Evolutionary conservation across 2,113 vertebrate species (phyloP), one percentile per base, ranked within the genome.

Genomic region (Saguinus imperator): DNA sequence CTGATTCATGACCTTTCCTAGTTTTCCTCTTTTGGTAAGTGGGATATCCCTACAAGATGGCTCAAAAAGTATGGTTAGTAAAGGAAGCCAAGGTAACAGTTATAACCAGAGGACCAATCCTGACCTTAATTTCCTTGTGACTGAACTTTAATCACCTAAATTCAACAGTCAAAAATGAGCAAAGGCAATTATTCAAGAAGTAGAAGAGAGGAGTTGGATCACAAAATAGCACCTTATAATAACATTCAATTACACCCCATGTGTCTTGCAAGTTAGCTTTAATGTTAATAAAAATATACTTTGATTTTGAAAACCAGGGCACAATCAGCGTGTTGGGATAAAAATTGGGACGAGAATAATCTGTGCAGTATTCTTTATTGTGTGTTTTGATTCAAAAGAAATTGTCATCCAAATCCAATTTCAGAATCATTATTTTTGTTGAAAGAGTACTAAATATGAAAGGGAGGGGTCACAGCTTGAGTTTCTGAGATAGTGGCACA

Each of bases 341-440:
- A 96, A 98, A 98, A 98, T 70, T 95, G 89, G 97, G 93, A 18
- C 93, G 82, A 66, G 72, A 96, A 87, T 92, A 94, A 94, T 64
- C 43, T 82, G 43, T 83, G 40, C 48, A 80, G 58, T 92, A 58
- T 68, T 96, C 76, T 91, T 96, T 88, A 89, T 91, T 94, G 25
- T 93, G 40, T 79, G 58, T 90, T 96, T 96, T 96, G 95, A 98
- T 89, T 94, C 80, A 82, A 89, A 91, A 94, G 94, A 58, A 94
- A 95, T 97, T 94, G 76, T 96, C 89, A 96, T 95, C 97, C 81
- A 97, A 97, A 95, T 97, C 84, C 97, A 97, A 98, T 98, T 97
- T 94, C 97, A 96, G 76, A 97, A 90, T 94, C 90, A 95, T 95
- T 96, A 97, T 95, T 95, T 92, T 90, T 93, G 76, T 50, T 97